Evolutionary conservation across 1,140 invertebrate species (phyloP).

Genomic region (Tenebrio molitor): DNA sequence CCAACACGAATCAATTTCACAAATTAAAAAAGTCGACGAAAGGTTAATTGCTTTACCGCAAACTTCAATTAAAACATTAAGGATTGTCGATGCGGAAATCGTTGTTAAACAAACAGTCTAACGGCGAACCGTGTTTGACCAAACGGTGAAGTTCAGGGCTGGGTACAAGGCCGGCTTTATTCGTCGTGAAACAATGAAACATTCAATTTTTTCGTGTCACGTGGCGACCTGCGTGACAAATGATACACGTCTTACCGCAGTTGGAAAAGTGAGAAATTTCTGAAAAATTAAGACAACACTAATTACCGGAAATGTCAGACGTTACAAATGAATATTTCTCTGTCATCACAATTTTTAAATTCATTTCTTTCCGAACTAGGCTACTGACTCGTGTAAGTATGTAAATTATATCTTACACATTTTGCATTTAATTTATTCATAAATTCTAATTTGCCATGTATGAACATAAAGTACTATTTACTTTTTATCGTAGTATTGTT

Average conservation of each 20-base stretch:
- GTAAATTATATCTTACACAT: too few relatives aligned
- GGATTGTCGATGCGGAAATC: background rate
- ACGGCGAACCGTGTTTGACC: background rate
- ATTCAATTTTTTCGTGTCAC: background rate
- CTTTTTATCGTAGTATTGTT: too few relatives aligned
- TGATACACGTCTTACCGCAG: background rate
- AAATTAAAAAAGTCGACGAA: background rate
- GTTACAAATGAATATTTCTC: too few relatives aligned
- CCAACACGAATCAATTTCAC: background rate
- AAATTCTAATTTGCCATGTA: too few relatives aligned
- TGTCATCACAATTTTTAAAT: too few relatives aligned
- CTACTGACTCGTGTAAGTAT: too few relatives aligned
- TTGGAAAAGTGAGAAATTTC: background rate
- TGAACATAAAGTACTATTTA: too few relatives aligned
- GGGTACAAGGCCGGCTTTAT: background rate
- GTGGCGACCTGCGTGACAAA: background rate
- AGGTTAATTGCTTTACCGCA: background rate
- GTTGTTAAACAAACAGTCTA: background rate
- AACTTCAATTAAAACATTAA: constrained; percentile 14
- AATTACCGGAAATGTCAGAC: too few relatives aligned
- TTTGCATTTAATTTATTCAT: too few relatives aligned
- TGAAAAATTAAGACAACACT: too few relatives aligned
- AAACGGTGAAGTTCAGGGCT: background rate
- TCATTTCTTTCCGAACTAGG: too few relatives aligned
- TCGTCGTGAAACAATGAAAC: background rate